Conservation (phyloP, 2,113 vertebrate species). For the Nycticryphes semicollaris region DNA sequence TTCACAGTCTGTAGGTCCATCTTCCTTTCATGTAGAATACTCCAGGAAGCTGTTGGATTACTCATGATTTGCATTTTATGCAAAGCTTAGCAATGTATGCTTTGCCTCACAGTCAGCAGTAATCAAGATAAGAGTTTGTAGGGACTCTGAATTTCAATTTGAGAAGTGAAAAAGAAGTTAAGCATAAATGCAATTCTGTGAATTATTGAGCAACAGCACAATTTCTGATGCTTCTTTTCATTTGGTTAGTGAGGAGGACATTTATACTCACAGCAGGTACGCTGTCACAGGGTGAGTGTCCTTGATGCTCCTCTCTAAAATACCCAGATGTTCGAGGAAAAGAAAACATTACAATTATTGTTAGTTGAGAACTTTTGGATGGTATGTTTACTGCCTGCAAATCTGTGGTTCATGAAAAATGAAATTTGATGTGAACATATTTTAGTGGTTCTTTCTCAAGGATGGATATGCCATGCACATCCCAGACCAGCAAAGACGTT, state of each 20-base stretch:
- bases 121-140: not conserved
- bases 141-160: not conserved
- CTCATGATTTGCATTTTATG: not conserved
- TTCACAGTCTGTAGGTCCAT: not conserved
- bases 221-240: not conserved
- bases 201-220: not conserved
- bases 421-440: not conserved
- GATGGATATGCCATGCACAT: not conserved
- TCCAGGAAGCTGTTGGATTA: not conserved
- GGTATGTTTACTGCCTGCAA: not conserved
- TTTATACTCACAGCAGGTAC: not conserved
- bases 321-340: not conserved
- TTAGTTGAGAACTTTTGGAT: not conserved
- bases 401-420: not conserved
- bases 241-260: not conserved
- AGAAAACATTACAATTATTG: not conserved
- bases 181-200: not conserved
- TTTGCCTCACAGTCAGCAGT: not conserved
- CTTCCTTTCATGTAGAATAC: not conserved
- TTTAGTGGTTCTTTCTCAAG: not conserved
- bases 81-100: not conserved
- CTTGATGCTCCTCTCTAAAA: not conserved
- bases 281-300: not conserved
- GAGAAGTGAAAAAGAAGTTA: not conserved
- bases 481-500: not conserved